Evolutionary conservation across 2,113 vertebrate species (phyloP).

Genomic region (Pagrus major): DNA sequence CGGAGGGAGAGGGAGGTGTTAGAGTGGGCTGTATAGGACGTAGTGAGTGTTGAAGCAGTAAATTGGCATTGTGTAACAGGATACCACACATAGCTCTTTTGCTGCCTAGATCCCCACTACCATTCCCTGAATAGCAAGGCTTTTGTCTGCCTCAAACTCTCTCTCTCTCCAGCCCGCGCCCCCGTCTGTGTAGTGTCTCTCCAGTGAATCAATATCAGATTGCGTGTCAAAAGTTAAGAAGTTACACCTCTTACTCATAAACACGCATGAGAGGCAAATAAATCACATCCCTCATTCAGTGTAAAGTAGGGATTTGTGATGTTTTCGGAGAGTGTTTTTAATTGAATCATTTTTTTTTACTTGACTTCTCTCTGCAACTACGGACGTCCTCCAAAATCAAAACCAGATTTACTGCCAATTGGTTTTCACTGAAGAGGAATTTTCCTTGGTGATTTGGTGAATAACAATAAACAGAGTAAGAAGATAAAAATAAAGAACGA

Average conservation of each 20-base stretch:
- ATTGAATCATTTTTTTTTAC: not conserved
- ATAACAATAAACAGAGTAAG: too few relatives aligned
- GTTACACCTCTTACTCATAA: constrained; percentile 43
- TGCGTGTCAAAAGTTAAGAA: constrained; percentile 29
- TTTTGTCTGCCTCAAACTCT: constrained; percentile 81
- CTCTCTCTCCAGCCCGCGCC: constrained; percentile 3
- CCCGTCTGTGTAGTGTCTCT: constrained; percentile 46
- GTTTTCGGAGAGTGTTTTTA: not conserved
- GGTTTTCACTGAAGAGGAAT: too few relatives aligned
- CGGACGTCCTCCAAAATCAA: not conserved
- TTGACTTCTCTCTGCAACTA: not conserved
- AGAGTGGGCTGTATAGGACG: constrained; percentile 87
- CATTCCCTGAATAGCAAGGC: constrained; percentile 84
- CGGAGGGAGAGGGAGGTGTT: constrained; percentile 68
- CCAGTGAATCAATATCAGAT: constrained; percentile 50
- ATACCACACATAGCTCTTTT: constrained; percentile 91
- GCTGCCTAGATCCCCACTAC: constrained; percentile 79
- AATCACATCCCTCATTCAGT: not conserved
- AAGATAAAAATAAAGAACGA: too few relatives aligned
- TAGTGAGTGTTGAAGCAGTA: constrained; percentile 89
- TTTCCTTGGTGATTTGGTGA: too few relatives aligned
- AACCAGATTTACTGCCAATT: too few relatives aligned
- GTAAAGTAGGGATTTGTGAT: constrained; percentile 3
- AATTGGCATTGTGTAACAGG: constrained; percentile 91
- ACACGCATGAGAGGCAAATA: constrained; percentile 23